Evolutionary conservation across 2,797 vertebrate species (phyloP), one percentile per base, ranked within the genome.

Genomic region (Sciaenops ocellatus): DNA sequence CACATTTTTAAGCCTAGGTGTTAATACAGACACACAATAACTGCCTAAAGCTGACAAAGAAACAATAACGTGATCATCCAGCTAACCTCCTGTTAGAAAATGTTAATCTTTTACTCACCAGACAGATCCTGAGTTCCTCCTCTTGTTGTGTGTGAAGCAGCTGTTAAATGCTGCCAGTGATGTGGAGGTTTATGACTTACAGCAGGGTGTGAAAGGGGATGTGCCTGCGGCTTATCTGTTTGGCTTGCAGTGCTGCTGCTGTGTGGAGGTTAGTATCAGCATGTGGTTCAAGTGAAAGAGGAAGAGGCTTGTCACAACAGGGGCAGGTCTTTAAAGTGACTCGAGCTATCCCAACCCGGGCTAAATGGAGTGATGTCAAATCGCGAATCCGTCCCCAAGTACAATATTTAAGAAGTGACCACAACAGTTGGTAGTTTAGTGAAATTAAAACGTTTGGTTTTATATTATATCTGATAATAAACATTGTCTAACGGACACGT

Each of bases 241-340:
- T 22, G n/a, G 9, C 38, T 20, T 12, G 34, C 63, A 46, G 20
- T 72, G 61, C 41, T 15, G 70, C 61, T 72, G 59, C 38, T 65
- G 61, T 30, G 54, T 68, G n/a, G 2, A 57, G 30, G 67, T 66
- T 18, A 38, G 64, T 55, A 54, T 47, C 70, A 79, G 60, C 69
- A 65, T 87, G 87, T 57, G 87, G 84, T 88, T 57, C 0, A 50
- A 47, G 52, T 26, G 28, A 77, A 85, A 89, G 89, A 90, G 93
- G 92, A 93, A 92, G 12, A 69, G 28, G 48, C 69, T 80, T 28
- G 48, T 78, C 46, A 20, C 57, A 82, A 80, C 70, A 71, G 61
- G 42, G 65, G 64, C 64, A 79, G 83, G 26, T 65, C 56, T 18
- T 59, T 22, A 34, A 30, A 47, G 5, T 2, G 22, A 24, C 18